Conservation (phyloP, 2,113 vertebrate species). For the Podocnemis expansa region DNA sequence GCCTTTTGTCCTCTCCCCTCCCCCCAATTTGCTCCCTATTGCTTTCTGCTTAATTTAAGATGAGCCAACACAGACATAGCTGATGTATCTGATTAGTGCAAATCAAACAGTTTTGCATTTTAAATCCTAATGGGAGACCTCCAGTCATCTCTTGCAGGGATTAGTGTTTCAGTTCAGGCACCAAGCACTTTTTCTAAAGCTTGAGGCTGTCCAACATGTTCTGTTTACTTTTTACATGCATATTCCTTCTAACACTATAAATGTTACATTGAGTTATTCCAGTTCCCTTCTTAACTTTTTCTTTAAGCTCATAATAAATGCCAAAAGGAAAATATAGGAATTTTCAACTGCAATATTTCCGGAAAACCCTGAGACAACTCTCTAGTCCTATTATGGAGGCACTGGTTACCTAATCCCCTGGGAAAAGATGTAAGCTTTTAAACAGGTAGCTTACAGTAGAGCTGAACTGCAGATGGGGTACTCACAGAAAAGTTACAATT, state of each 20-base stretch:
- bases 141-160: not conserved
- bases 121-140: not conserved
- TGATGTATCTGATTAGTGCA: slow-evolving; percentile 24
- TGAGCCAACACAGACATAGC: not conserved
- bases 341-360: not conserved
- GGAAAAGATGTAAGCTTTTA: not conserved
- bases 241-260: not conserved
- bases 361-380: not conserved
- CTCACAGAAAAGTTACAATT: not conserved
- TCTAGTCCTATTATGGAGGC: not conserved
- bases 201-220: not conserved
- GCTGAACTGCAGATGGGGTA: slow-evolving; percentile 23
- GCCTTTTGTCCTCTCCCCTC: too few species aligned
- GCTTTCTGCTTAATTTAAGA: slow-evolving; percentile 33
- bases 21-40: not conserved
- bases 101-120: slow-evolving; percentile 2
- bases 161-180: not conserved
- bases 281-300: not conserved
- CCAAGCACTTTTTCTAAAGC: not conserved
- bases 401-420: not conserved
- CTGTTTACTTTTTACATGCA: not conserved
- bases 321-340: slow-evolving; percentile 13
- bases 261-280: not conserved
- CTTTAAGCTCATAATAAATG: not conserved
- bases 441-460: slow-evolving; percentile 35